Evolutionary conservation across 2,888 invertebrate genomes (phyloP), one percentile per base, ranked within the genome.

Genomic region (Eulithis prunata): DNA sequence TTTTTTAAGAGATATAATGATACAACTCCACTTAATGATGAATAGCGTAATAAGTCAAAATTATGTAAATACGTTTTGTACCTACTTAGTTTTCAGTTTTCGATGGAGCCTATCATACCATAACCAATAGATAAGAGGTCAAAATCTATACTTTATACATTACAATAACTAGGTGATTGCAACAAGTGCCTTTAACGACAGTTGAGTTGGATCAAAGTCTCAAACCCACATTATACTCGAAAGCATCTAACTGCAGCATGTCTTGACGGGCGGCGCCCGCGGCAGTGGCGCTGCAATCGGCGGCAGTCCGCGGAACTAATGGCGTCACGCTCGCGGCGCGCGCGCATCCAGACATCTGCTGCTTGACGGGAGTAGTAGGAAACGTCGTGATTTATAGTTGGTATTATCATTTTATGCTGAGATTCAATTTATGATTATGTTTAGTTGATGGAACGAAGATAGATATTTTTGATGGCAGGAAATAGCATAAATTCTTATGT

Each of bases 261-360:
- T 59, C 65, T 57, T 62, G 52, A 56, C 67, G 71, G 60, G 64
- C 60, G 72, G 64, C 60, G 76, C 79, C 80, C 68, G 73, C 73
- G 79, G 81, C 64, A 21, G 43, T 71, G 77, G 76, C 79, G 74
- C 72, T 73, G 75, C 77, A 68, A 62, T 79, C 78, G 76, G 82
- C 80, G 82, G 86, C 82, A 70, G 70, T 69, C 72, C 72, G 72
- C 73, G 78, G 81, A 80, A 82, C 83, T 85, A 86, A 86, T 84
- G 78, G 73, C 78, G 83, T 84, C 85, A 86, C 83, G 85, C 78
- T 69, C 59, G 63, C 71, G 70, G 73, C 72, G 71, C 69, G 69
- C 64, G 70, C 75, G 74, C 76, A 70, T 71, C 72, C 68, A 14
- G 62, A 66, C 65, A 73, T 71, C 72, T 49, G 70, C 71, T 70